A percentile compares a stretch with the other conserved stretches of the same genome.
Conservation (phyloP, 2,888 invertebrate species). For the Busseola fusca region DNA sequence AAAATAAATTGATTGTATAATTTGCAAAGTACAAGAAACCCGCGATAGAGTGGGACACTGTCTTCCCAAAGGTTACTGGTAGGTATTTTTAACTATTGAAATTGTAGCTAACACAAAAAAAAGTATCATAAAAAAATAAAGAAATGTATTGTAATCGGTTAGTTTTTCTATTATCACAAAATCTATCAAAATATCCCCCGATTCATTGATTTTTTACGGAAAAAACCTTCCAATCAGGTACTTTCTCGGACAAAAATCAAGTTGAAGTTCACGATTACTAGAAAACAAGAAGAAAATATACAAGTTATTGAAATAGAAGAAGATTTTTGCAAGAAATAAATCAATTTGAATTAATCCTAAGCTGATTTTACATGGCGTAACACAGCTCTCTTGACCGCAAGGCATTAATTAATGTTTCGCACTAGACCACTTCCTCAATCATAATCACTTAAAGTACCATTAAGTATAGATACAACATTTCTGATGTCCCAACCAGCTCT, state of each 20-base stretch:
- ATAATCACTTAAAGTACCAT: constrained; percentile 43
- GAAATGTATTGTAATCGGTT: background rate
- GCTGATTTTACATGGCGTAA: constrained; percentile 26
- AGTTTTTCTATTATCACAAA: constrained; percentile 46
- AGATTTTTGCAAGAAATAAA: constrained; percentile 18
- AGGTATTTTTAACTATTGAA: background rate
- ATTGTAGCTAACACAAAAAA: background rate
- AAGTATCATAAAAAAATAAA: no score
- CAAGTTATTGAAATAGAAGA: constrained; percentile 9
- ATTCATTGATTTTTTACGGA: constrained; percentile 82
- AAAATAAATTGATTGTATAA: constrained; percentile 7
- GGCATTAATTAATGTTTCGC: constrained; percentile 45
- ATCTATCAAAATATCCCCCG: constrained; percentile 66
- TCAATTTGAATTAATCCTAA: constrained; percentile 13
- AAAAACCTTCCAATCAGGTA: constrained; percentile 84
- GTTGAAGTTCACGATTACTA: constrained; percentile 65
- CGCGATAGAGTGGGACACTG: constrained; percentile 43
- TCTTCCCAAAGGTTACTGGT: constrained; percentile 27
- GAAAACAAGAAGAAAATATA: constrained; percentile 34
- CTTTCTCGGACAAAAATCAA: constrained; percentile 65
- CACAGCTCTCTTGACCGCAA: constrained; percentile 35
- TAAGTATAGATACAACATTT: constrained; percentile 50
- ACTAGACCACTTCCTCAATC: constrained; percentile 50
- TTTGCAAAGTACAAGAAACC: constrained; percentile 29
- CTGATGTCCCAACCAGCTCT: constrained; percentile 50